Percentiles rank a stretch among this genome's conserved stretches.
Evolutionary conservation across 2,113 vertebrate genomes (phyloP).

Genomic region (Puntigrus tetrazona): DNA sequence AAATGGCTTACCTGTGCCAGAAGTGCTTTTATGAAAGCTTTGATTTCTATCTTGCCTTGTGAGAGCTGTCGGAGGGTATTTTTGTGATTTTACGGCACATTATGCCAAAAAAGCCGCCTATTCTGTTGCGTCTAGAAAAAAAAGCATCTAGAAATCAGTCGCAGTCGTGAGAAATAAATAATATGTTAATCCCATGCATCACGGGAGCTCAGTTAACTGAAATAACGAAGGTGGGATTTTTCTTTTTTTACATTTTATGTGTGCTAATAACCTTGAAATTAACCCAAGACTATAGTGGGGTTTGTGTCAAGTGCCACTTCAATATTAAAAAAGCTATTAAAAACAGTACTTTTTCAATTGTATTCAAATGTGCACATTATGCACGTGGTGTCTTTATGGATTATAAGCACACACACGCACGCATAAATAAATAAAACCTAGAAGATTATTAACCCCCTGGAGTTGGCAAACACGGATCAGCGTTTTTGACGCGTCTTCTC

Average conservation of each 20-base stretch:
- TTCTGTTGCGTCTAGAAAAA: conserved; percentile 7
- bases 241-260: neutral
- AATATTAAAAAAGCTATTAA: neutral
- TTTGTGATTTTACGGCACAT: conserved; percentile 38
- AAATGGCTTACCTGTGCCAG: conserved; percentile 48
- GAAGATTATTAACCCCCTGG: no score
- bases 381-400: neutral
- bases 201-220: neutral
- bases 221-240: neutral
- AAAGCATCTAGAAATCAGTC: conserved; percentile 13
- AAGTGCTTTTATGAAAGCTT: conserved; percentile 48
- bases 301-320: neutral
- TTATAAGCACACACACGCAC: neutral
- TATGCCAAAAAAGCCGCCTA: conserved; percentile 39
- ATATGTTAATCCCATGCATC: conserved; percentile 7
- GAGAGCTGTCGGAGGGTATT: conserved; percentile 29
- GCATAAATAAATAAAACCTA: no score
- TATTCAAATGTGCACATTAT: neutral
- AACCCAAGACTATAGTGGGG: neutral
- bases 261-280: conserved; percentile 14
- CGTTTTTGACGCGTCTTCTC: no score
- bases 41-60: conserved; percentile 43
- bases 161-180: neutral
- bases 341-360: neutral
- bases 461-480: no score